Conservation (phyloP, 2,113 vertebrate species). For the Anolis sagrei region DNA sequence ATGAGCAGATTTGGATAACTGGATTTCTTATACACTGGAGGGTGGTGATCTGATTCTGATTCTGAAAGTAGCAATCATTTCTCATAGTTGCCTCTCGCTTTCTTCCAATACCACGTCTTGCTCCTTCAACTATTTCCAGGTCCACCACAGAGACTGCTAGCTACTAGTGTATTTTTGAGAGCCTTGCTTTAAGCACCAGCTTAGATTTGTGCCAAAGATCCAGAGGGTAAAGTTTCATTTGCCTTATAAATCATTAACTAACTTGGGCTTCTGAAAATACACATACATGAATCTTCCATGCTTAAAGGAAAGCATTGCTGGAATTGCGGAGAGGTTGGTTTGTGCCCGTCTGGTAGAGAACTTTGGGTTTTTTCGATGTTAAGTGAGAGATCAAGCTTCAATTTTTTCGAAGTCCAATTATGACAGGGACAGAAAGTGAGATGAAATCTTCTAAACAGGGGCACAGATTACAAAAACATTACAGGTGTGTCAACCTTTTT, state of each 20-base stretch:
- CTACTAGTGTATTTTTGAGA: neutral
- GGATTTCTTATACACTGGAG: neutral
- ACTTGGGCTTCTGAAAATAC: neutral
- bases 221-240: neutral
- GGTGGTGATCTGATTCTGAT: too few relatives aligned
- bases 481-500: too few relatives aligned
- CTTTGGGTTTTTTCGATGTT: too few relatives aligned
- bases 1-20: too few relatives aligned
- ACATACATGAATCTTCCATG: neutral
- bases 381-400: too few relatives aligned
- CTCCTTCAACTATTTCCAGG: neutral
- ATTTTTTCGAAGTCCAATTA: too few relatives aligned
- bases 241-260: conserved; percentile 7
- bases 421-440: too few relatives aligned
- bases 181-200: neutral
- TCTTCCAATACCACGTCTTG: neutral
- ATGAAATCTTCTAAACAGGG: too few relatives aligned
- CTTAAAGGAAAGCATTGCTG: neutral
- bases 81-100: neutral
- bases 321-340: too few relatives aligned
- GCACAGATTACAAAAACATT: too few relatives aligned
- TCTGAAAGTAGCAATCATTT: neutral
- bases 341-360: too few relatives aligned
- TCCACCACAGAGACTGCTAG: neutral
- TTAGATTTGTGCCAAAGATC: neutral